Conservation (phyloP, 35 echinoderm and acorn worm species). For the Ophiothrix spiculata region DNA sequence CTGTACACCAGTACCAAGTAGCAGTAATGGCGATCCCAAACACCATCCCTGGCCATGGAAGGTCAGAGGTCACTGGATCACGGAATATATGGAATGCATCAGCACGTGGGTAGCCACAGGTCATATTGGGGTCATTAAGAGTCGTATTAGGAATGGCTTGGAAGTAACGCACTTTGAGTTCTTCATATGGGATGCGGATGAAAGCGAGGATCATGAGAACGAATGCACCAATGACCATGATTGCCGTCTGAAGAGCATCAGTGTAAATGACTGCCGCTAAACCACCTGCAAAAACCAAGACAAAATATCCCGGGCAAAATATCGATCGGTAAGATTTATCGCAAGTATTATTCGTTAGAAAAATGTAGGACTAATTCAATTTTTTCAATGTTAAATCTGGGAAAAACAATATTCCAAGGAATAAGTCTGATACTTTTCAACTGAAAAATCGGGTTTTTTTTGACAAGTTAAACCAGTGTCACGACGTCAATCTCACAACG, state of each 20-base stretch:
- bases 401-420: no score
- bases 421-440: no score
- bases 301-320: no score
- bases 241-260: conserved; percentile 66
- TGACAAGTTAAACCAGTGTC: no score
- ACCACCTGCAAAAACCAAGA: conserved; percentile 43
- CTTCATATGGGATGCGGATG: conserved; percentile 16
- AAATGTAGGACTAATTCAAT: no score
- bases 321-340: no score
- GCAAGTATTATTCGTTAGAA: no score
- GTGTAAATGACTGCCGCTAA: conserved; percentile 83
- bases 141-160: conserved; percentile 48
- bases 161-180: conserved; percentile 32
- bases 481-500: no score
- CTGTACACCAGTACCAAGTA: conserved; percentile 71
- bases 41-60: conserved; percentile 55
- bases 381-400: no score
- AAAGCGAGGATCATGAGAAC: conserved; percentile 74
- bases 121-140: conserved; percentile 22
- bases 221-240: conserved; percentile 67
- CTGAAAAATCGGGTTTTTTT: no score
- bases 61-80: conserved; percentile 2
- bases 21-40: conserved; percentile 59
- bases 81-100: conserved; percentile 52
- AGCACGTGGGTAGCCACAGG: conserved; percentile 24